Conservation (phyloP, 2,888 invertebrate species). For the Creontiades dilutus region DNA sequence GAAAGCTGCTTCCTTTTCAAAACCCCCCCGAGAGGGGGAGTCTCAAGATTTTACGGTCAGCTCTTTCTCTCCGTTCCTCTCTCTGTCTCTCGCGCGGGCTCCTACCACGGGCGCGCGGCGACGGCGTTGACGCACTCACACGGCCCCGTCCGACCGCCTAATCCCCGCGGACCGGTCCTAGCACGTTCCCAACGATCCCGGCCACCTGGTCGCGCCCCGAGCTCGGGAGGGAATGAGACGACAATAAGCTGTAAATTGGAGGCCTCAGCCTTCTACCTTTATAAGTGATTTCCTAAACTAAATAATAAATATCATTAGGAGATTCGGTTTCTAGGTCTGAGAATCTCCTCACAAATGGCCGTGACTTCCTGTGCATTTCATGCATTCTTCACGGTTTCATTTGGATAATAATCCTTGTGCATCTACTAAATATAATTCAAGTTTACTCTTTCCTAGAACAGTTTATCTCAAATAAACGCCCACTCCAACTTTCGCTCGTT, state of each 20-base stretch:
- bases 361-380: no score
- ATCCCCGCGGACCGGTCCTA: conserved; percentile 39
- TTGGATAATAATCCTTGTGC: no score
- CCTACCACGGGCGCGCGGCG: background rate
- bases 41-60: conserved; percentile 21
- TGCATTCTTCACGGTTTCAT: no score
- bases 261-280: background rate
- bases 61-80: background rate
- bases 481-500: no score
- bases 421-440: no score
- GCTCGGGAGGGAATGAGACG: background rate
- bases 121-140: background rate
- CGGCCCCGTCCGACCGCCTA: background rate
- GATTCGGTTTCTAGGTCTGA: background rate
- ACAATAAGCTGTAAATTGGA: conserved; percentile 36
- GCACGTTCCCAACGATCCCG: conserved; percentile 39
- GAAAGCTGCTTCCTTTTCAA: conserved; percentile 39
- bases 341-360: no score
- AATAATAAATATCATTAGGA: conserved; percentile 28
- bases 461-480: no score
- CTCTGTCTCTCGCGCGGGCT: background rate
- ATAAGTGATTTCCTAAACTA: conserved; percentile 36
- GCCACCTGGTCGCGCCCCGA: background rate
- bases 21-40: background rate
- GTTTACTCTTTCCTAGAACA: no score